Evolutionary conservation across 2,113 vertebrate genomes (phyloP).

Genomic region (Hemiscyllium ocellatum): DNA sequence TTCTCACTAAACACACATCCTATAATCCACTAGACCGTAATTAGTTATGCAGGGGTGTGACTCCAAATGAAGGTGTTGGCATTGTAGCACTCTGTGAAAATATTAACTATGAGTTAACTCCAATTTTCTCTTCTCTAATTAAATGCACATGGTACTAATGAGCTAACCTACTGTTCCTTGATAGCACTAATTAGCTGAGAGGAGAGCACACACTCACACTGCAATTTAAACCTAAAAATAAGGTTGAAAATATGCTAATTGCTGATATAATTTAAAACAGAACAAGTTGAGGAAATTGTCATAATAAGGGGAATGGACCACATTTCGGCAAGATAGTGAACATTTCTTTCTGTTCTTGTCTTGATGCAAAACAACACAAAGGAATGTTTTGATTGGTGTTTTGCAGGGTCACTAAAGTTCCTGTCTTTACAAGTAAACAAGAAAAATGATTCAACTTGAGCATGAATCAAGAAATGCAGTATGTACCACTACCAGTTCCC

Average conservation of each 20-base stretch:
- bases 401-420: slow-evolving; percentile 51
- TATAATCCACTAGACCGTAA: slow-evolving; percentile 75
- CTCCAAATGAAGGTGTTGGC: slow-evolving; percentile 92
- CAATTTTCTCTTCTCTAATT: slow-evolving; percentile 96
- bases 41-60: slow-evolving; percentile 92
- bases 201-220: slow-evolving; percentile 80
- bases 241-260: slow-evolving; percentile 85
- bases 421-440: slow-evolving; percentile 3
- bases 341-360: slow-evolving; percentile 52
- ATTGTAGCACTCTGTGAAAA: slow-evolving; percentile 92
- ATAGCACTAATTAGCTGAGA: slow-evolving; percentile 94
- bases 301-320: slow-evolving; percentile 73
- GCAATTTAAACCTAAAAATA: slow-evolving; percentile 93
- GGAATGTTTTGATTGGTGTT: slow-evolving; percentile 54
- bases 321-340: slow-evolving; percentile 61
- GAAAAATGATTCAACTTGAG: slow-evolving; percentile 7
- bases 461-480: not conserved
- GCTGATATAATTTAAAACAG: slow-evolving; percentile 77
- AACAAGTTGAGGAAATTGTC: slow-evolving; percentile 73
- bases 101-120: slow-evolving; percentile 94
- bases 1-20: slow-evolving; percentile 61
- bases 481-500: not conserved
- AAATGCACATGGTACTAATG: slow-evolving; percentile 96
- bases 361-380: slow-evolving; percentile 64
- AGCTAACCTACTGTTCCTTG: slow-evolving; percentile 94